Conservation (phyloP, 2,888 invertebrate species). For the Polydrusus pterygomalis region DNA sequence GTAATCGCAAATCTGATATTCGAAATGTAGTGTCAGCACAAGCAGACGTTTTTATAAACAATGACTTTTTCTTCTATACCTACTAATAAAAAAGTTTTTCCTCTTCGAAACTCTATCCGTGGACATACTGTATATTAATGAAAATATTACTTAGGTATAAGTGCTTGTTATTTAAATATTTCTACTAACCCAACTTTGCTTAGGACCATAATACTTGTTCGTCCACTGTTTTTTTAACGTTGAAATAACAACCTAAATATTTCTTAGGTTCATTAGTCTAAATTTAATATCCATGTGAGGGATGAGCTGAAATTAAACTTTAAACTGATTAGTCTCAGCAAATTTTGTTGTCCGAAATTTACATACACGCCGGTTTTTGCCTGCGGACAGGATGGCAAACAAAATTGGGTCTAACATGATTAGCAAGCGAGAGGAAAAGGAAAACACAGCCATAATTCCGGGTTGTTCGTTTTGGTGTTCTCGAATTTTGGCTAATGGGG, state of each 20-base stretch:
- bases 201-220: neutral
- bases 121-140: too few relatives aligned
- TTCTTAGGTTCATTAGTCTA: constrained; percentile 18
- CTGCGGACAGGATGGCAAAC: constrained; percentile 32
- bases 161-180: too few relatives aligned
- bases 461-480: constrained; percentile 25
- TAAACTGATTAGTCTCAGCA: constrained; percentile 40
- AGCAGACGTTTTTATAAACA: too few relatives aligned
- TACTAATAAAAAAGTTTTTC: too few relatives aligned
- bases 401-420: constrained; percentile 46
- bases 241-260: constrained; percentile 12
- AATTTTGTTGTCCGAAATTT: constrained; percentile 44
- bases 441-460: constrained; percentile 26
- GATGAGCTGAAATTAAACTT: constrained; percentile 36
- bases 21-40: too few relatives aligned
- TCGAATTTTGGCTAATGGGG: constrained; percentile 17
- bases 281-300: constrained; percentile 32
- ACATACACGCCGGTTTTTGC: constrained; percentile 43
- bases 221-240: neutral
- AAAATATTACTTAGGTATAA: too few relatives aligned
- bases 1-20: too few relatives aligned
- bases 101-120: too few relatives aligned
- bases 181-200: neutral
- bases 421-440: constrained; percentile 34
- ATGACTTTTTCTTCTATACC: too few relatives aligned